phyloP scores from a whole-genome alignment of 2,888 invertebrate species.

The Camptogramma bilineatum region DNA sequence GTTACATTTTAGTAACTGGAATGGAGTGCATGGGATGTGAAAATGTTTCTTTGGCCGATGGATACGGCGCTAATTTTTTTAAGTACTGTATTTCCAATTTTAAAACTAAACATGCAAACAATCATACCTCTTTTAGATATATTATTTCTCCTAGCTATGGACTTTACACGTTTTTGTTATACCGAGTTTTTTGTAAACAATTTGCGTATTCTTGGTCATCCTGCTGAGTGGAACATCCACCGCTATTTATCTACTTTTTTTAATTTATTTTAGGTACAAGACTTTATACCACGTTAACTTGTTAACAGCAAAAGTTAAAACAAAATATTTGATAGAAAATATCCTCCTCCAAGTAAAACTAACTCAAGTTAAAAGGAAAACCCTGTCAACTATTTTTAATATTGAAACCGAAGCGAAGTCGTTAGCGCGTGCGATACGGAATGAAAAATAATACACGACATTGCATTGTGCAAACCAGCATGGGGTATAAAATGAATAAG shows the following conservation, averaged over 20 bases:
- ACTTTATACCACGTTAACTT: no score
- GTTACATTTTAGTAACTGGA: slow-evolving; percentile 19
- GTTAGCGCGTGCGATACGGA: slow-evolving; percentile 58
- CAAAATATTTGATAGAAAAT: background rate
- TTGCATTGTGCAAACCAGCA: slow-evolving; percentile 44
- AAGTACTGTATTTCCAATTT: background rate
- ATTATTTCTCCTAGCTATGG: no score
- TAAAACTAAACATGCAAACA: background rate
- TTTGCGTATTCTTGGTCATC: no score
- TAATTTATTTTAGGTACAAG: no score
- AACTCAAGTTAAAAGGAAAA: slow-evolving; percentile 43
- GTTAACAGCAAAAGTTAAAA: background rate
- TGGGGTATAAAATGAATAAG: slow-evolving; percentile 25
- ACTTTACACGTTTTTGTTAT: no score
- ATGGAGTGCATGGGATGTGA: slow-evolving; percentile 17
- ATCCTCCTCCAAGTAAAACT: background rate
- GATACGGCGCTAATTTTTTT: no score
- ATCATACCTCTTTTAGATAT: no score
- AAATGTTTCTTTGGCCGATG: slow-evolving; percentile 16
- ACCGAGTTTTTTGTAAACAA: no score
- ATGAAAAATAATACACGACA: slow-evolving; percentile 65
- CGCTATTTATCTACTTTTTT: no score
- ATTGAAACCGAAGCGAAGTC: slow-evolving; percentile 53
- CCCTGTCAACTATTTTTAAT: slow-evolving; percentile 59
- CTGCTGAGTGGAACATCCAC: no score